These are phyloP conservation scores for Dryas iulia DNA, from an alignment of 1,140 invertebrate genomes.

Conservation along the genomic window DNA sequence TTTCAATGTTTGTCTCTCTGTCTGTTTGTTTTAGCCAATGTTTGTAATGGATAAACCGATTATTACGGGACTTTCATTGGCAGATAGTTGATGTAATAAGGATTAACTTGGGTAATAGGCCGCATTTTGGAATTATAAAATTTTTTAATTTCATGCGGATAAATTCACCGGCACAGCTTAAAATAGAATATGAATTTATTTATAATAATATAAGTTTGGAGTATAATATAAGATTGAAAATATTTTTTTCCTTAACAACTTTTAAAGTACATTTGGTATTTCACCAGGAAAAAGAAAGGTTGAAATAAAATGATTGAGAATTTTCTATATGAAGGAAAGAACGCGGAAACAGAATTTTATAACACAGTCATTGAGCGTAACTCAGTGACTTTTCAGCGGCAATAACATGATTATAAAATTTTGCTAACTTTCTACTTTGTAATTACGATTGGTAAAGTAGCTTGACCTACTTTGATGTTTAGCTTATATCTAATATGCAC, in stretches of 20 bases:
- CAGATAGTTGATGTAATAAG: too few species aligned
- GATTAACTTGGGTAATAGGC: too few species aligned
- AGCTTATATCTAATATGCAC: not conserved
- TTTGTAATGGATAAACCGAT: too few species aligned
- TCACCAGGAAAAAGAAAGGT: not conserved
- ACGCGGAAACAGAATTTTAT: not conserved
- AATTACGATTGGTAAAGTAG: not conserved
- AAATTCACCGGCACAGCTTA: too few species aligned
- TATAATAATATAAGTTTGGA: not conserved
- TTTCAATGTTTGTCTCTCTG: too few species aligned
- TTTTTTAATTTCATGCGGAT: too few species aligned
- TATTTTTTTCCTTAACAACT: not conserved
- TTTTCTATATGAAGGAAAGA: not conserved
- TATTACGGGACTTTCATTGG: too few species aligned
- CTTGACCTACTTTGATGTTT: not conserved
- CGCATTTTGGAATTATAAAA: too few species aligned
- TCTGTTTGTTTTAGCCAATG: too few species aligned
- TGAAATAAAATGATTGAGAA: not conserved
- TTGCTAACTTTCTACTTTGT: not conserved
- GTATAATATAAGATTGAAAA: not conserved
- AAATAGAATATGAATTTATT: too few species aligned
- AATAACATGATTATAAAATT: conserved; percentile 5
- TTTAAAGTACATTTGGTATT: not conserved
- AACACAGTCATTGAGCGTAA: not conserved
- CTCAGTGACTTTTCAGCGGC: not conserved